Evolutionary conservation across 2,797 vertebrate genomes (phyloP), one percentile per base, ranked within the genome.

Genomic region (Agapornis canus): DNA sequence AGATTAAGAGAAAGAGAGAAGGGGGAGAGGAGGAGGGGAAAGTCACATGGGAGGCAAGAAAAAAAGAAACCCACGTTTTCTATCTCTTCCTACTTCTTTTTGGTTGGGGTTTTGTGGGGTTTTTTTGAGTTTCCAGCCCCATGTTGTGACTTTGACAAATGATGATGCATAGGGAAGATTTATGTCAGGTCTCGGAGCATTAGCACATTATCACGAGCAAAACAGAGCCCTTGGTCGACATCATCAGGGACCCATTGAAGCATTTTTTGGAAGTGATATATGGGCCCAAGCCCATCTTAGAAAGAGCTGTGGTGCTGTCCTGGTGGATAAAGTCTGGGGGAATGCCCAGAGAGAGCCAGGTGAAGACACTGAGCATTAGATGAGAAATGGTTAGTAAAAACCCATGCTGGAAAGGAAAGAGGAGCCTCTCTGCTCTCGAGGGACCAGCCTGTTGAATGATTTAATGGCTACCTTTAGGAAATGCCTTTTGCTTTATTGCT

Each of bases 401-500:
- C 72, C 94, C 95, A 59, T 96, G 96, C 94, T 97, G 96, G 92
- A 97, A 96, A 96, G 96, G 97, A 97, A 96, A 97, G 97, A 98
- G 96, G 97, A 98, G 45, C 97, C 69, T 18, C 69, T 88, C 37
- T 32, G 47, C 70, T 95, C 97, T 92, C 91, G 0, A 20, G 96
- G 94, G 98, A 94, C 80, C 75, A 13, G 71, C 3, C 86, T 96
- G 98, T 45, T 96, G 97, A 98, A 98, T 98, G 98, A 98, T 98
- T 98, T 98, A 98, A 97, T 96, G 96, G 97, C 96, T 97, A 97
- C 98, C 97, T 98, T 82, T 96, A 98, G 98, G 98, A 98, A 98
- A 98, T 97, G 93, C 95, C 94, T 98, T 98, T 92, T 97, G 96
- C 97, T 98, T 98, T 98, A 98, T 97, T 96, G 96, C 95, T 96